Evolutionary conservation across 1,140 invertebrate genomes (phyloP), one percentile per base, ranked within the genome.

Genomic region (Leptopilina boulardi): DNA sequence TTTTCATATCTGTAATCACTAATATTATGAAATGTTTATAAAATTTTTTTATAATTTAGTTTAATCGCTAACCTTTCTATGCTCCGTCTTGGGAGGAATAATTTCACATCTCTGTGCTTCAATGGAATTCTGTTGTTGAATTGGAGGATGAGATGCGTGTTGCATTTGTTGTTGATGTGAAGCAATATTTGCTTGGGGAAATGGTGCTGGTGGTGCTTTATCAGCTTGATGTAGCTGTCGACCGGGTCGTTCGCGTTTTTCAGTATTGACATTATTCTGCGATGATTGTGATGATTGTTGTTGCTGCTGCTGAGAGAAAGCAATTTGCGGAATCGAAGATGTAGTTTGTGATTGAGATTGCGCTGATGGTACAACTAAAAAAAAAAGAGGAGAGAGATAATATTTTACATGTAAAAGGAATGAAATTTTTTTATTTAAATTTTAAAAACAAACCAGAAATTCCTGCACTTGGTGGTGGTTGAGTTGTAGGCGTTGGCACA

Each of bases 131-230:
- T 87, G 86, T 38, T 89, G 89, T 15, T 86, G 85, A 21, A 88
- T 75, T 2, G 85, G 81, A 30, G 85, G 34, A 59, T 89, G 88
- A 18, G 85, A 76, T 10, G 86, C 75, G 47, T 87, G 86, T 38
- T 86, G 84, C 11, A 83, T 84, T 51, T 85, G 85, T 13, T 87
- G 88, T 38, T 88, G 87, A 70, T 89, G 87, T 82, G 86, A 54
- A 51, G 87, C 77, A 66, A 84, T 74, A 41, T 89, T 89, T 5
- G 86, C 80, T 75, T 88, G 88, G 9, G 90, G 85, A 56, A 91
- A 91, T 5, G 90, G 90, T 4, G 89, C 90, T 18, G 90, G 90
- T 51, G 90, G 90, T 19, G 86, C 87, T 80, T 89, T 90, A 75
- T 90, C 89, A 26, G 80, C 77, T 80, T 89, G 89, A 84, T 89